Base-by-base conservation (phyloP, 2,797 vertebrate genomes). In the Sitta carolinensis region DNA sequence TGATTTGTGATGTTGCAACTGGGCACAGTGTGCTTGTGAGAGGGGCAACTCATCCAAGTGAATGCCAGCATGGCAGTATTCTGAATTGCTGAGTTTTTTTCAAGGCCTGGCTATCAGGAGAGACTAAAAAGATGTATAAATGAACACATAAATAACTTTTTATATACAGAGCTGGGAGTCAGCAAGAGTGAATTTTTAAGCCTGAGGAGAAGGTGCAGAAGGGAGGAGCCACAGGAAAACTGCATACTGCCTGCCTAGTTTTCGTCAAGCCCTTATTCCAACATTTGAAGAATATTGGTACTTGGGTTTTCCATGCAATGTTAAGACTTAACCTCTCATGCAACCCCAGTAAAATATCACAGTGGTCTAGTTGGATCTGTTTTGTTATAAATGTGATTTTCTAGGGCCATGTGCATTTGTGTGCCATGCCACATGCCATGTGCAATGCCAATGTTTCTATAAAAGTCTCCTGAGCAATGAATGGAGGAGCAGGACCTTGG, bases 351-450 rank as follows among this genome's bases (percentile, higher is more conserved):
- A 54, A 73, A 42, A 36, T 32, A n/a, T 11, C 25, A n/a, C 5
- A 26, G 83, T n/a, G 30, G 11, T 58, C 9, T 19, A 61, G 10
- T 9, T 47, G 20, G 47, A 48, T 48, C 30, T 79, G 12, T 52
- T 74, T 52, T 63, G 16, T 16, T 74, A 17, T 51, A 29, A 69
- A 48, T 42, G 16, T 42, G 57, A 50, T 61, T 76, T 82, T 34
- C 62, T 50, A 45, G 38, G 66, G 32, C 29, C 34, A 5, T 1
- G 8, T 59, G 45, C 45, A 48, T 58, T 50, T 90, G 36, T 16
- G 10, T 45, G 36, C 0, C 20, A 11, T 45, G 45, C 45, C 45
- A 21, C 45, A 11, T 45, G 42, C 42, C 42, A 16, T 17, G 0
- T 62, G 68, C 6, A 36, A 55, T 67, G 47, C 15, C 43, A 32